These are phyloP conservation scores for Rhopalosiphum maidis DNA, from an alignment of 1,140 invertebrate genomes.

Conservation along the genomic window DNA sequence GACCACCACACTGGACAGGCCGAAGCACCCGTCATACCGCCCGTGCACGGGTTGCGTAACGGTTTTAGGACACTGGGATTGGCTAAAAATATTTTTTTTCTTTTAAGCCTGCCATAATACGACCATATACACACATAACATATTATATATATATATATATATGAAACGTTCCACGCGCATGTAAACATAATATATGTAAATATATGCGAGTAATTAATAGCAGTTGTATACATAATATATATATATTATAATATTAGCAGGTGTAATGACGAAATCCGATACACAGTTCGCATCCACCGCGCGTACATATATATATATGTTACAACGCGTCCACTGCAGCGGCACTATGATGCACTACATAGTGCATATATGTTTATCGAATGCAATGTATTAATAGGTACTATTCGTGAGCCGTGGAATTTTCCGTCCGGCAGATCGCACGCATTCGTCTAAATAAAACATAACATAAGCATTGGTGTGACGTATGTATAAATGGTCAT, in stretches of 20 bases:
- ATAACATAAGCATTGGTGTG: no score
- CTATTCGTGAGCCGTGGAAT: neutral
- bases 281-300: neutral
- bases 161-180: neutral
- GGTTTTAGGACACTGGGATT: neutral
- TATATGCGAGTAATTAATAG: neutral
- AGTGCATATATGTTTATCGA: no score
- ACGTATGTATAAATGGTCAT: neutral
- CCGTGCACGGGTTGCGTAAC: neutral
- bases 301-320: neutral
- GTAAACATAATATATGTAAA: neutral
- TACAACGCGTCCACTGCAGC: neutral
- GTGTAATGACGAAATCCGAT: slow-evolving; percentile 23
- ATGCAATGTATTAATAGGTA: neutral
- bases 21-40: neutral
- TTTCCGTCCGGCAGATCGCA: neutral
- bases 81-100: neutral
- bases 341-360: no score
- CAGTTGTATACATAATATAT: neutral
- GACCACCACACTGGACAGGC: neutral
- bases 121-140: no score
- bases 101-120: neutral
- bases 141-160: neutral
- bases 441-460: neutral
- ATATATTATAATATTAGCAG: neutral